Evolutionary conservation across 2,113 vertebrate species (phyloP), one percentile per base, ranked within the genome.

Genomic region (Rousettus leschenaultii): DNA sequence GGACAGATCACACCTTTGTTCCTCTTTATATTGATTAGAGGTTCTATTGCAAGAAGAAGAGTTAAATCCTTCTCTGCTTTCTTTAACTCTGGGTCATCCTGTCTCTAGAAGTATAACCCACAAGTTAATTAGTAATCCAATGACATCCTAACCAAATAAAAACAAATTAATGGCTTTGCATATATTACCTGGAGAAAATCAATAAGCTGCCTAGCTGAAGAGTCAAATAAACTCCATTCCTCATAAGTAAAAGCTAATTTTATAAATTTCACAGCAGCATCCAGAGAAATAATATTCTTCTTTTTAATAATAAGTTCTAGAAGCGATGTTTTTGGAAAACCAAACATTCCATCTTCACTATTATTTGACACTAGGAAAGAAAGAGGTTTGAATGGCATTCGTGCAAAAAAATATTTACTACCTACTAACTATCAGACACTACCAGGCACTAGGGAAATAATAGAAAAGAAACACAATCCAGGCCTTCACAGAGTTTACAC

Each of bases 191-290:
- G 98, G 96, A 99, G 98, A 95, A 99, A 98, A 79, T 96, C 86
- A 89, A 98, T 84, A 96, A 99, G 98, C 40, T 98, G 92, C 59
- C 61, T 79, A 89, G 98, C 15, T 77, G 99, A 97, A 74, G 98
- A 98, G 95, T 98, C 97, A 98, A 99, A 99, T 22, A 98, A 86
- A 0, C 98, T 98, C 98, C 98, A 99, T 59, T 99, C 98, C 92
- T 99, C 99, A 95, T 99, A 99, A 90, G 97, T 99, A 98, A 99
- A 99, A 95, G 99, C 97, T 95, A 99, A 96, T 97, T 99, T 99
- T 80, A 98, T 88, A 97, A 99, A 99, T 97, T 98, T 99, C 96
- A 99, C 97, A 6, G 98, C 99, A 95, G 99, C 99, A 65, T 98
- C 97, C 97, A 98, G 86, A 83, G 99, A 98, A 70, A 99, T 98